Conservation (phyloP, 2,113 vertebrate genomes). For the Dromaius novaehollandiae region DNA sequence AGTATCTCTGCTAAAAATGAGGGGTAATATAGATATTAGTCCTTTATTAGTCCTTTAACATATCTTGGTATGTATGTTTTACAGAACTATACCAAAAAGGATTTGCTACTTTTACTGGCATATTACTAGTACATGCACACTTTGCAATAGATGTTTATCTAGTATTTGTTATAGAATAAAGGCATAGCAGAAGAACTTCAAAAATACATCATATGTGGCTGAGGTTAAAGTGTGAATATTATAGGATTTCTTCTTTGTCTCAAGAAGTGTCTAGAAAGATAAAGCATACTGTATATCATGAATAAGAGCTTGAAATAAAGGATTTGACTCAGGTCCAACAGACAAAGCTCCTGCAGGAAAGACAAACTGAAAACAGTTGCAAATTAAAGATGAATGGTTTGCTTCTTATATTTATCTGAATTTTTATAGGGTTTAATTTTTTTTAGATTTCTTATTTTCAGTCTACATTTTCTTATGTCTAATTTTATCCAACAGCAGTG, state of each 20-base stretch:
- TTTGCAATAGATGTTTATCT: neutral
- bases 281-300: neutral
- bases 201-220: neutral
- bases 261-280: neutral
- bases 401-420: neutral
- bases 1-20: neutral
- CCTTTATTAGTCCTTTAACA: neutral
- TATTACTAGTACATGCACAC: neutral
- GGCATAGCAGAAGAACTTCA: neutral
- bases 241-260: neutral
- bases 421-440: neutral
- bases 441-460: neutral
- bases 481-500: rapidly evolving
- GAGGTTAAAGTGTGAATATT: neutral
- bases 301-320: neutral
- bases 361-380: neutral
- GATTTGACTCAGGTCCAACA: neutral
- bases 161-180: neutral
- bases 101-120: neutral
- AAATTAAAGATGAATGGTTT: neutral
- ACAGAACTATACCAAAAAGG: neutral
- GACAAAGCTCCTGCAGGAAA: neutral
- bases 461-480: neutral
- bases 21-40: neutral
- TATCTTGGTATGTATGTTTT: neutral